These are phyloP conservation scores for Podocnemis expansa DNA, from an alignment of 2,113 vertebrate genomes.

Conservation along the genomic window DNA sequence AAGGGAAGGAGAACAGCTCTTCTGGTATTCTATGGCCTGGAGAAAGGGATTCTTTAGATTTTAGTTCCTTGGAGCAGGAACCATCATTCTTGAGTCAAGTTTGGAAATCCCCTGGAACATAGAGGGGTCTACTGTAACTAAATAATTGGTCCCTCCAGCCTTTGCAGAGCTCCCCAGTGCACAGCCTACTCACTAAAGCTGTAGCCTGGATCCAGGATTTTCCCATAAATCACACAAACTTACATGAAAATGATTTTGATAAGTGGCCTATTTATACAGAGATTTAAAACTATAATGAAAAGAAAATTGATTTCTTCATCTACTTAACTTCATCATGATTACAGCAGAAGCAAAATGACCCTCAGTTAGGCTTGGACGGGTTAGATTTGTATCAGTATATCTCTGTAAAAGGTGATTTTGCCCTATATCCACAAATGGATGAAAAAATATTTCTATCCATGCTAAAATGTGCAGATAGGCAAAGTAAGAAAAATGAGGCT, in stretches of 20 bases:
- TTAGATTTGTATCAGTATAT: background rate
- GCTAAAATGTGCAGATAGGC: background rate
- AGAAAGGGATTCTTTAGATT: background rate
- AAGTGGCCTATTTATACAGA: background rate
- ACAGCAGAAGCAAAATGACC: background rate
- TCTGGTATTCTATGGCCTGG: background rate
- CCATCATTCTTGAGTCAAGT: background rate
- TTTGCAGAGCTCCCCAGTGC: background rate
- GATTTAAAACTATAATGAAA: background rate
- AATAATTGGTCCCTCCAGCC: background rate
- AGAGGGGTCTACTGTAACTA: background rate
- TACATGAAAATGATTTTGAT: fast-evolving
- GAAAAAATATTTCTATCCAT: background rate
- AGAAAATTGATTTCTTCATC: background rate
- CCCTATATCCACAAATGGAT: background rate
- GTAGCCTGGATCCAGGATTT: background rate
- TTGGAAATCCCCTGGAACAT: background rate
- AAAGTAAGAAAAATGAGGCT: background rate
- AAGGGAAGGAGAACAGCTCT: background rate
- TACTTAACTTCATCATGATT: fast-evolving
- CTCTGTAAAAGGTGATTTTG: background rate
- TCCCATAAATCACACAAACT: fast-evolving
- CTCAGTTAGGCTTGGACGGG: background rate
- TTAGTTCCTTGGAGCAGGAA: background rate
- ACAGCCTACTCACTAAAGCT: background rate